Conservation (phyloP, 2,888 invertebrate genomes). For the Scaptomyza flava region DNA sequence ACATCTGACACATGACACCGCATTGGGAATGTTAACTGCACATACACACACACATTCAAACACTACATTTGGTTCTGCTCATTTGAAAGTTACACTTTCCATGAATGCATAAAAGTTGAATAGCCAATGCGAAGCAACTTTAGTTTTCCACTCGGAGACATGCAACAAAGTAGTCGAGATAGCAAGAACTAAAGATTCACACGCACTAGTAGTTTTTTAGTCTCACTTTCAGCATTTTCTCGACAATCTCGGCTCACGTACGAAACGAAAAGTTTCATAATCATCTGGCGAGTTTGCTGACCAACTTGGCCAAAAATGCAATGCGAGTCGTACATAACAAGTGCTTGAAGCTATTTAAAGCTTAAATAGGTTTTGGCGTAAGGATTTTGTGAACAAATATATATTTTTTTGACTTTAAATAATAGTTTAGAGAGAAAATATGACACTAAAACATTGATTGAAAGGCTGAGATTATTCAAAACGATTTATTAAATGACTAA, state of each 20-base stretch:
- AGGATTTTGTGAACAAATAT: not conserved
- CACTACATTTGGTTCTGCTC: constrained; percentile 35
- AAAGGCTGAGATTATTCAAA: no score
- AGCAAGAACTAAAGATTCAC: not conserved
- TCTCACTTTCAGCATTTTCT: not conserved
- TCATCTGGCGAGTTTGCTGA: constrained; percentile 52
- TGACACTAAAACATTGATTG: no score
- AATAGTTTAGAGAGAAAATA: not conserved
- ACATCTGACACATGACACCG: constrained; percentile 30
- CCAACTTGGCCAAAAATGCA: constrained; percentile 49
- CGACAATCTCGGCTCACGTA: constrained; percentile 49
- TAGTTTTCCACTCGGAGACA: constrained; percentile 2
- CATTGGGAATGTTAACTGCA: constrained; percentile 18
- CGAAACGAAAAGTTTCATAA: constrained; percentile 62
- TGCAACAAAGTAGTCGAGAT: constrained; percentile 39
- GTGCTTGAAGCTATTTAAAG: not conserved
- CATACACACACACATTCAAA: constrained; percentile 22
- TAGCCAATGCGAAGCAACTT: constrained; percentile 22
- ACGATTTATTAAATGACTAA: no score
- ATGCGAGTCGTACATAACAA: constrained; percentile 22
- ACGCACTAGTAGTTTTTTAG: constrained; percentile 21
- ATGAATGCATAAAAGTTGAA: constrained; percentile 30
- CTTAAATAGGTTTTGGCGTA: not conserved
- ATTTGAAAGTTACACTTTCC: constrained; percentile 39
- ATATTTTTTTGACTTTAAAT: not conserved